Evolutionary conservation across 2,113 vertebrate species (phyloP), one percentile per base, ranked within the genome.

Genomic region (Entosphenus tridentatus): DNA sequence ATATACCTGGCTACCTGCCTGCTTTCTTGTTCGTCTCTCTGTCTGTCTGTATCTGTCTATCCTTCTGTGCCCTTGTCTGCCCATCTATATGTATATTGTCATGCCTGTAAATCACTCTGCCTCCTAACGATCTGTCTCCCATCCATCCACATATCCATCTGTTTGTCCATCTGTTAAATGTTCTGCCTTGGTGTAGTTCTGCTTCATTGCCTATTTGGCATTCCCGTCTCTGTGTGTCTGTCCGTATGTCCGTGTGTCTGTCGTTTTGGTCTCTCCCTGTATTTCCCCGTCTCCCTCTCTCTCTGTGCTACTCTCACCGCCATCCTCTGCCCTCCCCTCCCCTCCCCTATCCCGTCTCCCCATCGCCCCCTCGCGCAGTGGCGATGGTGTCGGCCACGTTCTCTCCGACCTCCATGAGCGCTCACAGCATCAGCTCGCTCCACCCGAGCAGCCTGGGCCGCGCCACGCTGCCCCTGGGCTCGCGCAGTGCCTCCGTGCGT

Each of bases 321-420:
- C 39, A 39, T 39, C 39, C 39, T 39, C 39, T 39, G 39, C 39
- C 39, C 39, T 39, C 39, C 39, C 39, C 39, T 39, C 39, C 39
- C 39, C 39, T 39, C 39, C 39, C 39, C 39, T 5, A 39, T 39
- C 39, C 39, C 39, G 39, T 39, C 39, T 39, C 39, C 39, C 39
- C 39, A 39, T 39, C 39, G 39, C 39, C 39, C 39, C 39, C 39
- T 39, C 39, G 39, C 39, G 39, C 39, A 39, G 39, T 77, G 92
- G 90, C 88, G 73, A 77, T 86, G 79, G 83, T 87, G 73, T 85
- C 88, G 17, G 84, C 84, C 75, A 87, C 82, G 78, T 89, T 89
- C 76, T 89, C 88, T 1, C 88, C 87, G 57, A 85, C 85, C 55
- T 86, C 82, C 62, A 80, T 86, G 77, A 87, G 82, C 10, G 74